A percentile compares a stretch with the other conserved stretches of the same genome.
Evolutionary conservation across 2,797 vertebrate species (phyloP).

Genomic region (Crocidura indochinensis): DNA sequence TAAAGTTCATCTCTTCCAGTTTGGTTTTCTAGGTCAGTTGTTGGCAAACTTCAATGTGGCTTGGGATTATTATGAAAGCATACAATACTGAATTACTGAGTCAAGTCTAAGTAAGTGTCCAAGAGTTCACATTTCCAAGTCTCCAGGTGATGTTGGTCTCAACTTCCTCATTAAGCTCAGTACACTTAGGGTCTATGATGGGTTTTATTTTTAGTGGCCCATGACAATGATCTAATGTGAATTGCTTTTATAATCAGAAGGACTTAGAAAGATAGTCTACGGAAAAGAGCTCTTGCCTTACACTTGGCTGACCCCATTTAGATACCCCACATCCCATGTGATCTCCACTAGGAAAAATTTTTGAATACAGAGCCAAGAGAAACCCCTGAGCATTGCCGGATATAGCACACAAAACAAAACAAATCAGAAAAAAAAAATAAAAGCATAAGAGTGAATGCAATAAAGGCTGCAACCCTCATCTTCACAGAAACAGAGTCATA

Average conservation of each 20-base stretch:
- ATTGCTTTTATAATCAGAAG: conserved; percentile 2
- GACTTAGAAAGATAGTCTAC: too few species aligned
- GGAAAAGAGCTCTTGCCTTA: too few species aligned
- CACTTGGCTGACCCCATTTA: too few species aligned
- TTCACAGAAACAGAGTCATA: not conserved
- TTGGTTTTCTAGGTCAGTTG: not conserved
- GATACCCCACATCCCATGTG: too few species aligned
- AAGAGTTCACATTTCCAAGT: conserved; percentile 28
- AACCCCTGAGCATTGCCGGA: too few species aligned
- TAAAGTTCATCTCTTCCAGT: conserved; percentile 6
- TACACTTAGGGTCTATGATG: not conserved
- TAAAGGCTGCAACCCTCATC: not conserved
- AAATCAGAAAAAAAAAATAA: conserved; percentile 33
- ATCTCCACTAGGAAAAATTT: too few species aligned
- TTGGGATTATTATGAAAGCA: not conserved
- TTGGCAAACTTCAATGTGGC: conserved; percentile 13
- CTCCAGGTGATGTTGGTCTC: not conserved
- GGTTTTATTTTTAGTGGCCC: not conserved
- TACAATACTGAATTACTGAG: conserved; percentile 12
- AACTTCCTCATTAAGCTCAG: not conserved
- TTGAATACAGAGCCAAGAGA: too few species aligned
- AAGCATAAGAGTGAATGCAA: conserved; percentile 1
- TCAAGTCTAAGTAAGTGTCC: not conserved
- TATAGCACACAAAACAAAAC: not conserved
- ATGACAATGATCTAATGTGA: not conserved